Conservation (phyloP, 2,797 vertebrate genomes). For the Amazona finschi region DNA sequence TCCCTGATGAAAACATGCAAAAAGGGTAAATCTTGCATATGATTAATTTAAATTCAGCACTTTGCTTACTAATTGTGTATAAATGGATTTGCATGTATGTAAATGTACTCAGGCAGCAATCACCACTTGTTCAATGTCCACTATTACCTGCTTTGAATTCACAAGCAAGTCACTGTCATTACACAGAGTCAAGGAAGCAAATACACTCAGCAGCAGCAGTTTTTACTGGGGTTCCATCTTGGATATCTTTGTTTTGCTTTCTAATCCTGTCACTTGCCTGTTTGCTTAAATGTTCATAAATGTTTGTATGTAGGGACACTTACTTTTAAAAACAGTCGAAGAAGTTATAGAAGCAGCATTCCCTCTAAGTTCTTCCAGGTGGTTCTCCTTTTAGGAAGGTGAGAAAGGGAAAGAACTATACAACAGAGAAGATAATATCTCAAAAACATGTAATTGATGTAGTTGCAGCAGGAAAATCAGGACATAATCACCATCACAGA, state of each 20-base stretch:
- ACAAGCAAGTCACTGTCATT: neutral
- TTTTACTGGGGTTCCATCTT: neutral
- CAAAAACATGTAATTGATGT: neutral
- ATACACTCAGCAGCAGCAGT: neutral
- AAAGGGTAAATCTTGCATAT: constrained; percentile 76
- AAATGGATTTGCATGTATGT: neutral
- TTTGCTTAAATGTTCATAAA: neutral
- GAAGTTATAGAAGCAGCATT: neutral
- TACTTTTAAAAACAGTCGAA: neutral
- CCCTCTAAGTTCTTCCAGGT: neutral
- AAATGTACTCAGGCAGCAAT: neutral
- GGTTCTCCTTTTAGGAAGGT: neutral
- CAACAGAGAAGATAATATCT: neutral
- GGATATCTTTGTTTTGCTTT: neutral
- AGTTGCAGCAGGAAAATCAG: neutral
- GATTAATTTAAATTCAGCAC: neutral
- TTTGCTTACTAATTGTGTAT: neutral
- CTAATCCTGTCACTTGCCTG: neutral
- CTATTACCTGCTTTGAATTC: neutral
- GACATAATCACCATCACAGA: neutral
- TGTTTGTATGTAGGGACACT: neutral
- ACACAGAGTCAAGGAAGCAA: neutral
- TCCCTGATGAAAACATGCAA: constrained; percentile 88
- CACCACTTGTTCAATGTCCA: neutral
- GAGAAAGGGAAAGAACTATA: neutral